Conservation (phyloP, 2,797 vertebrate species). For the Erpetoichthys calabaricus region DNA sequence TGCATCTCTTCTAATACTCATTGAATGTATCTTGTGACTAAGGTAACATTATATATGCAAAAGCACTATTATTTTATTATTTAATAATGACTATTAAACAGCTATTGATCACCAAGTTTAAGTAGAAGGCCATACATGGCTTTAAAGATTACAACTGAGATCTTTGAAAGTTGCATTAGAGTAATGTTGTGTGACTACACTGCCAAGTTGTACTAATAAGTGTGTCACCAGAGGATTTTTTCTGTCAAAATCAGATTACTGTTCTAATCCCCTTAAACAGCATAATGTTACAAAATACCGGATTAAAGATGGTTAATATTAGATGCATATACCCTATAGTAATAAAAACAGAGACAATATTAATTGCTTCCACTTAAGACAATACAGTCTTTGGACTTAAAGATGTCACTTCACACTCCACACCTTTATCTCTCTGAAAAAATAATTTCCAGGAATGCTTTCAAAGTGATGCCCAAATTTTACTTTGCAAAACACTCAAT, state of each 20-base stretch:
- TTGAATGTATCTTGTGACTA: too few relatives aligned
- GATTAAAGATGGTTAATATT: conserved; percentile 47
- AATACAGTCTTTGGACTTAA: too few relatives aligned
- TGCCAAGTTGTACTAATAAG: conserved; percentile 25
- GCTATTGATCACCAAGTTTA: background rate
- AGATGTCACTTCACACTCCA: too few relatives aligned
- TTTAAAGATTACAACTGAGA: conserved; percentile 35
- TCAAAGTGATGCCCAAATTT: too few relatives aligned
- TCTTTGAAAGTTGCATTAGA: conserved; percentile 17
- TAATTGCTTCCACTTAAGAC: too few relatives aligned
- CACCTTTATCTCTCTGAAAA: too few relatives aligned
- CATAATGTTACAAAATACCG: conserved; percentile 55
- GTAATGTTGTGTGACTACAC: background rate
- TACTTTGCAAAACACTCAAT: too few relatives aligned
- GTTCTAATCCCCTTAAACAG: conserved; percentile 63
- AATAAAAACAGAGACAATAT: conserved; percentile 16
- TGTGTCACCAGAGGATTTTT: conserved; percentile 55
- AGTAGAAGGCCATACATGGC: conserved; percentile 14
- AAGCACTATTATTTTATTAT: too few relatives aligned
- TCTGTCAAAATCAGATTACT: conserved; percentile 62
- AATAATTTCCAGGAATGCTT: too few relatives aligned
- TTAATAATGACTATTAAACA: too few relatives aligned
- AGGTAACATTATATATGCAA: too few relatives aligned
- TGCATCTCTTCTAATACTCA: too few relatives aligned
- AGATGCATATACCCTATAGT: conserved; percentile 20